Evolutionary conservation across 2,113 vertebrate species (phyloP), one percentile per base, ranked within the genome.

Genomic region (Aplodontia rufa): DNA sequence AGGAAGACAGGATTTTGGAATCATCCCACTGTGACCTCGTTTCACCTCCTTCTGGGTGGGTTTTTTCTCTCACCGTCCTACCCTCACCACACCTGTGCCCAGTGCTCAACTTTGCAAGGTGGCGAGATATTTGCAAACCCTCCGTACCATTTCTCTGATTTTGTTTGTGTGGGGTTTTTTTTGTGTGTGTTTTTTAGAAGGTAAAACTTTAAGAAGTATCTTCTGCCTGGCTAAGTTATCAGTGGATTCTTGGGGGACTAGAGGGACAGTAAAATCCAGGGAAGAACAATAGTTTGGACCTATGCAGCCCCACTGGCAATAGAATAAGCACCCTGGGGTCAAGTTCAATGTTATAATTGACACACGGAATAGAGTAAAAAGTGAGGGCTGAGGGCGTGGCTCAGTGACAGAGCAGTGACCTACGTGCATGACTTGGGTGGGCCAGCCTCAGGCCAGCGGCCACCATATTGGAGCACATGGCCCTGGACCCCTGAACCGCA

Each of bases 301-400:
- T 0, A 30, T 1, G 0, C 12, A 20, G 1, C 22, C 60, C 60
- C 17, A 17, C 1, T n/a, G 16, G 1, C 66, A 14, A 1, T 19
- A 12, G 8, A 11, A 5, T 13, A 1, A 7, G 7, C 82, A n/a
- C 83, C 7, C 0, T 5, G 17, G 6, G 12, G 19, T 78, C 19
- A 19, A 4, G 12, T 40, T 42, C 1, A 6, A n/a, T 45, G 58
- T 53, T 8, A 26, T 2, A 42, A 12, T 1, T 8, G 28, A 30
- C 40, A 19, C n/a, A 16, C 55, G 40, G 2, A 22, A 66, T 62
- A n/a, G 26, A 30, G 26, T 9, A 19, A 37, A 90, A 79, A 40
- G 11, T 30, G 71, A 16, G 14, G 26, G 8, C 9, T 3, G 37
- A 26, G 58, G 0, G 58, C 22, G 13, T 13, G 3, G 10, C 49